Conservation (phyloP, 2,888 invertebrate genomes). For the Cephus nigrinus region DNA sequence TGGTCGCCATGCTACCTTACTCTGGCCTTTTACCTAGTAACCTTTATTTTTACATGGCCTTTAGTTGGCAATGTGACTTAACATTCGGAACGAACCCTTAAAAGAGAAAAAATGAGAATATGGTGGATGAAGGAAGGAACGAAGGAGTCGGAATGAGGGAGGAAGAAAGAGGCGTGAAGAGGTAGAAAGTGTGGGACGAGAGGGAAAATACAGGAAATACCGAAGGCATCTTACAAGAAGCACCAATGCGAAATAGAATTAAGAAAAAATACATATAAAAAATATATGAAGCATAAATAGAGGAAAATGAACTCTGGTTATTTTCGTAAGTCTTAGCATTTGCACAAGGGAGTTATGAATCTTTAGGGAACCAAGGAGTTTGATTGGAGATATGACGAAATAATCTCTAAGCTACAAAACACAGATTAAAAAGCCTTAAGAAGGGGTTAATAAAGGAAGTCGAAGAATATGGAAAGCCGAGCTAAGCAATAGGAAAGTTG, state of each 20-base stretch:
- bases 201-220: background rate
- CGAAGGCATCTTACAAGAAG: conserved; percentile 7
- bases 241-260: conserved; percentile 4
- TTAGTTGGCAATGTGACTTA: background rate
- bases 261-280: too few species aligned
- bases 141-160: background rate
- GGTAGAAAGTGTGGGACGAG: conserved; percentile 5
- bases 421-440: too few species aligned
- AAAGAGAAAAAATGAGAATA: too few species aligned
- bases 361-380: too few species aligned
- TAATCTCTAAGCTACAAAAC: too few species aligned
- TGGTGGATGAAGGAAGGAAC: background rate
- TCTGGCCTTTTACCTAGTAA: background rate
- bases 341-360: too few species aligned
- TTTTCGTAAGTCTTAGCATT: too few species aligned
- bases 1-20: background rate
- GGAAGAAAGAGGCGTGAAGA: background rate
- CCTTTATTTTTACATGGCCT: background rate
- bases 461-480: background rate
- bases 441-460: too few species aligned
- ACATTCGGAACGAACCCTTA: background rate
- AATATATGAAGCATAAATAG: too few species aligned
- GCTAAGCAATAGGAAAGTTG: background rate
- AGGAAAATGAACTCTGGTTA: too few species aligned
- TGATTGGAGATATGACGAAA: too few species aligned